Conservation (phyloP, 2,888 invertebrate species). For the Odontocolon sp. region DNA sequence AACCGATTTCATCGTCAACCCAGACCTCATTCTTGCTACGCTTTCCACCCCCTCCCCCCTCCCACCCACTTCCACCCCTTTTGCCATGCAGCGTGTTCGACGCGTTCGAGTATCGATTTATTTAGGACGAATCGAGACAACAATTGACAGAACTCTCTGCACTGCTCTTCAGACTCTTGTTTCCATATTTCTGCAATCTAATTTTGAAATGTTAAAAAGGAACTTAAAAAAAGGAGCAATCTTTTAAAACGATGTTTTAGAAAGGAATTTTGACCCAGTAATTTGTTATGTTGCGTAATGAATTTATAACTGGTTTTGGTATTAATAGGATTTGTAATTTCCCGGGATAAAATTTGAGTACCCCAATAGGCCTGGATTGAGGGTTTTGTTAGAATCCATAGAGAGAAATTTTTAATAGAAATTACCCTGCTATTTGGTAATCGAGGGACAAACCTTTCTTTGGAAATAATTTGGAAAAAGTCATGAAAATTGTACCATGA, state of each 20-base stretch:
- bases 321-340: neutral
- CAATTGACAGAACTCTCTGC: neutral
- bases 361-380: neutral
- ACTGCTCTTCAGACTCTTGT: neutral
- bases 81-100: neutral
- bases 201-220: too few relatives aligned
- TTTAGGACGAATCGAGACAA: constrained; percentile 3
- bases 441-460: too few relatives aligned
- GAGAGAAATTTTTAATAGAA: neutral
- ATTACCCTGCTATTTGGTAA: too few relatives aligned
- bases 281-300: too few relatives aligned
- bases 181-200: neutral
- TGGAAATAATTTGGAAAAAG: too few relatives aligned
- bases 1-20: constrained; percentile 16
- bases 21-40: neutral
- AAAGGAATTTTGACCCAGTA: too few relatives aligned
- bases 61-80: too few relatives aligned
- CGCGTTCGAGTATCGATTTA: constrained; percentile 8
- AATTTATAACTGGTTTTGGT: neutral
- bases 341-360: neutral
- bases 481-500: too few relatives aligned
- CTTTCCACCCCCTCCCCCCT: too few relatives aligned
- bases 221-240: too few relatives aligned
- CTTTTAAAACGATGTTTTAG: neutral
- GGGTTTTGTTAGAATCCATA: neutral